Percentiles rank a stretch among this genome's conserved stretches.
These are phyloP conservation scores for Pseudotriccus pelzelni DNA, from an alignment of 2,797 vertebrate genomes.

Conservation along the genomic window DNA sequence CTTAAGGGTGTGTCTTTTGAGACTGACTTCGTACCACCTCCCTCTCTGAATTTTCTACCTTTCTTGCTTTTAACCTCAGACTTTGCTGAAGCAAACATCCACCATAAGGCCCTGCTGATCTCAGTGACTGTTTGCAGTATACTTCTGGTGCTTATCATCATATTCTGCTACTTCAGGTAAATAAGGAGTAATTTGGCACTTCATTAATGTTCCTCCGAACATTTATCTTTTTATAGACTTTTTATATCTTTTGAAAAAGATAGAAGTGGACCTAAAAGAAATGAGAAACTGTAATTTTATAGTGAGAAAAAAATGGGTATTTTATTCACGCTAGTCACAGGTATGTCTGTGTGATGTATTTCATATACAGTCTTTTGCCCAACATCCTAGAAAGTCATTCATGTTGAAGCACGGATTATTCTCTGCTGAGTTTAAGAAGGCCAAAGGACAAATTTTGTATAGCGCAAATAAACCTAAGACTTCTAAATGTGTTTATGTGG, in stretches of 20 bases:
- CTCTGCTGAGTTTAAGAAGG: neutral
- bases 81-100: constrained; percentile 84
- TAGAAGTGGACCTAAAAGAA: neutral
- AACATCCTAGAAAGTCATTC: neutral
- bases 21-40: neutral
- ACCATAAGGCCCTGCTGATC: constrained; percentile 88
- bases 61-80: constrained; percentile 74
- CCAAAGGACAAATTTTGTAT: neutral
- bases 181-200: neutral
- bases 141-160: constrained; percentile 83
- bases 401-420: neutral
- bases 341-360: neutral
- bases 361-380: neutral
- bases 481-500: neutral
- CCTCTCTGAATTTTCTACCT: neutral
- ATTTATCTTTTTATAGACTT: neutral
- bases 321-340: neutral
- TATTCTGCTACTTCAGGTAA: constrained; percentile 93
- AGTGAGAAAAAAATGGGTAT: neutral
- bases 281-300: neutral
- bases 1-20: neutral
- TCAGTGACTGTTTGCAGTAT: constrained; percentile 86
- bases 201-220: neutral
- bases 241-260: neutral
- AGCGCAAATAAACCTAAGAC: neutral